Base-by-base conservation (phyloP, 2,797 vertebrate species). In the Sparidentex hasta region DNA sequence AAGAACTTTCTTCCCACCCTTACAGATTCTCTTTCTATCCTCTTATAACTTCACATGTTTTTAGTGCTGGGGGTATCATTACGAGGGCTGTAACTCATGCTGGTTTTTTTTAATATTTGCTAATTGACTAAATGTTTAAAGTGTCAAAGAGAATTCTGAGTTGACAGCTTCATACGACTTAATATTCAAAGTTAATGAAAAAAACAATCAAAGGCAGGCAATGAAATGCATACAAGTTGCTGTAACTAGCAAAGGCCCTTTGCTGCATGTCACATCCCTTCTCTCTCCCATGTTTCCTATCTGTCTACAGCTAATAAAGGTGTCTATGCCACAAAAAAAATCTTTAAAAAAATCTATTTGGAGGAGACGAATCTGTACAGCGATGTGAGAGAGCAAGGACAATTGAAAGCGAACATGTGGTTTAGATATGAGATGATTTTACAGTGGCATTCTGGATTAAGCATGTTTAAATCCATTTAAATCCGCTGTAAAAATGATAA, bases 401-500 rank as follows among this genome's bases (percentile, higher is more conserved):
- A 79, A 74, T 25, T 76, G 58, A 76, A 51, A 69, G 70, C 77
- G 17, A 66, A 71, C 69, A 76, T 6, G n/a, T 76, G 74, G 48
- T 80, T 71, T 56, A 81, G 78, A 83, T 80, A 65, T 8, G 56
- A 76, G 63, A 66, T 68, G 80, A 78, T 80, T 90, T 81, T 73
- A 83, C 75, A 80, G 71, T 55, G 59, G 81, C 86, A 84, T 78
- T 78, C 74, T 74, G 85, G 77, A 91, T 92, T 90, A 91, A 58
- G 78, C 67, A 47, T 74, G 66, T 90, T 90, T 84, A 88, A 91
- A 92, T 88, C 85, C 76, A 87, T 76, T 84, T 78, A 74, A 90
- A 88, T 88, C 90, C 47, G 2, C 67, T 82, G 75, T 56, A 74
- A 75, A 85, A 88, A 87, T 65, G 46, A 83, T 83, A 82, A 66